phyloP scores from a whole-genome alignment of 2,113 vertebrate genomes.

The Alligator sinensis region DNA sequence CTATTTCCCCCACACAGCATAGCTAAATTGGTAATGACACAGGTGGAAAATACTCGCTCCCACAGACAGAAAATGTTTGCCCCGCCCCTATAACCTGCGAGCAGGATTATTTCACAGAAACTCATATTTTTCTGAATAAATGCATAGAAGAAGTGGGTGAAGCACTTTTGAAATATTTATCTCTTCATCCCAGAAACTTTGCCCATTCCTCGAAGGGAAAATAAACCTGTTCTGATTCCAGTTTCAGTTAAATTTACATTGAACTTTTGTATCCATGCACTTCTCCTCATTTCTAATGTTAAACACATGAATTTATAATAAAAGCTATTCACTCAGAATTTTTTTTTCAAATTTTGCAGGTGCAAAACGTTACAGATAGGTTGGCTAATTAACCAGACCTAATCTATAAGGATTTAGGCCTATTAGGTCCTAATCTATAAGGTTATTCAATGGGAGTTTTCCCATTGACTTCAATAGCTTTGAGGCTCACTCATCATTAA shows the following conservation, averaged over 20 bases:
- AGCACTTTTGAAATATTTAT: not conserved
- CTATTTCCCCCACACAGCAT: not conserved
- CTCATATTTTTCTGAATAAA: not conserved
- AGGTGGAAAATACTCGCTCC: not conserved
- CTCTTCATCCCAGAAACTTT: not conserved
- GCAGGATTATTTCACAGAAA: not conserved
- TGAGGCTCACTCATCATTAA: not conserved
- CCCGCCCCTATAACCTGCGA: not conserved
- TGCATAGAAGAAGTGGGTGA: not conserved
- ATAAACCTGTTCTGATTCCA: not conserved
- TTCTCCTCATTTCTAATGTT: not conserved
- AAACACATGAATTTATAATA: not conserved
- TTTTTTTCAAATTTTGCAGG: not conserved
- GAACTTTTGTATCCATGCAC: not conserved
- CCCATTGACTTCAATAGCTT: not conserved
- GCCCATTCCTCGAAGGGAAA: not conserved
- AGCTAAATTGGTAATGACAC: not conserved
- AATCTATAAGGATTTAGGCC: not conserved
- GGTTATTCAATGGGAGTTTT: not conserved
- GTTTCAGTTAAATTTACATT: not conserved
- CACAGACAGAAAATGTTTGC: not conserved
- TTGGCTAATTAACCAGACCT: not conserved
- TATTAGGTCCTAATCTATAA: not conserved
- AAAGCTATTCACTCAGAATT: not conserved
- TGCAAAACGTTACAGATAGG: not conserved